Base-by-base conservation (phyloP, 1,140 invertebrate species). In the Marisa cornuarietis region DNA sequence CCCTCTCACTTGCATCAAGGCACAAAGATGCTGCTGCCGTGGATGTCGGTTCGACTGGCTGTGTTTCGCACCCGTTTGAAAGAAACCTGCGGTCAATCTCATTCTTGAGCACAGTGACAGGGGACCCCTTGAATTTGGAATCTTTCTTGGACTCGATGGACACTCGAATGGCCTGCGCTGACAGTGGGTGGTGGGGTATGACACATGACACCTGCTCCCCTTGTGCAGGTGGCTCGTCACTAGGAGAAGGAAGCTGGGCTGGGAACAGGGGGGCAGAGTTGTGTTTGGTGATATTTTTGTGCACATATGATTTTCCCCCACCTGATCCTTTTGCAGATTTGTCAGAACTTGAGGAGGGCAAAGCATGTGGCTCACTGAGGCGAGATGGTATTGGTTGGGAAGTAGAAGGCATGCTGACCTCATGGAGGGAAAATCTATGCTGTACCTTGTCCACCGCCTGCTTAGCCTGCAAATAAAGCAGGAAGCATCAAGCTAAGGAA, bases 51-150 rank as follows among this genome's bases (percentile, higher is more conserved):
- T 73, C 78, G 7, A 66, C 22, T 26, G 71, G 58, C 22, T 73
- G 63, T 14, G 74, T 76, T 22, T 80, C 65, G n/a, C 69, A 62
- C 20, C 84, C 84, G 51, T 85, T 84, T 42, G 79, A 82, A 66
- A 85, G 58, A 75, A 81, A 85, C 31, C 85, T 75, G 22, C 82
- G 79, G 82, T 90, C 90, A 22, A 90, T 90, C 54, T 85, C 87
- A 76, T 90, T 89, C 79, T 90, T 90, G 51, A 90, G 81, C 6
- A 88, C 88, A 31, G 87, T 89, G 73, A 90, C 90, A 4, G 89
- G 89, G 13, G 89, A 90, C 22, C 88, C 90, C 81, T 90, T 87
- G 76, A 81, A 83, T 76, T 85, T 85, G 31, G 81, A 62, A 51
- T 83, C 81, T 71, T 83, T 88, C 72, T 83, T 84, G 74, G 85